Percentiles rank a stretch among this genome's conserved stretches.
Conservation (phyloP, 2,797 vertebrate species). For the Acanthiza pusilla region DNA sequence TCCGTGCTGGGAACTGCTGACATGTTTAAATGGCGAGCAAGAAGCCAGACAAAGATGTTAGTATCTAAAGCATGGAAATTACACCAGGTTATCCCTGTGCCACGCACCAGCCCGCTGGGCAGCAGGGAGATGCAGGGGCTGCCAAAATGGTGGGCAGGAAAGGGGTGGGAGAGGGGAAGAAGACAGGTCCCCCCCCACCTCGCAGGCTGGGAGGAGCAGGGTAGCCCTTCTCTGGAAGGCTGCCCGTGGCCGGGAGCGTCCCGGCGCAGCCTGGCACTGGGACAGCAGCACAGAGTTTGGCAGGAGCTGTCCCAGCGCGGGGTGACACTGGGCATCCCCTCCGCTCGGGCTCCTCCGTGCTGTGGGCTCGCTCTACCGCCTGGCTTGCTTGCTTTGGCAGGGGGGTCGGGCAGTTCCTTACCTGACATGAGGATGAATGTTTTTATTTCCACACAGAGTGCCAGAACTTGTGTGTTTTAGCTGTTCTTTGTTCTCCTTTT, state of each 20-base stretch:
- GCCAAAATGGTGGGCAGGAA: fast-evolving
- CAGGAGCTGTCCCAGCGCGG: not conserved
- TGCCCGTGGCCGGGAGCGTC: not conserved
- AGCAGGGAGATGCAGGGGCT: not conserved
- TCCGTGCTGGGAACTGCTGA: conserved; percentile 48
- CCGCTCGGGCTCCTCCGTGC: not conserved
- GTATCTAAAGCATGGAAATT: not conserved
- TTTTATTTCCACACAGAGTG: conserved; percentile 43
- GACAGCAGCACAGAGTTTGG: not conserved
- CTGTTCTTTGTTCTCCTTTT: conserved; percentile 51
- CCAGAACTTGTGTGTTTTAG: conserved; percentile 44
- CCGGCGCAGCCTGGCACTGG: not conserved
- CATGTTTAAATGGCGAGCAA: conserved; percentile 2
- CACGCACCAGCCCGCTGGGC: fast-evolving
- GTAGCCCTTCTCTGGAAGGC: not conserved
- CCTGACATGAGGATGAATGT: conserved; percentile 54
- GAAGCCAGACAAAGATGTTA: conserved; percentile 25
- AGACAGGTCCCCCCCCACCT: not conserved
- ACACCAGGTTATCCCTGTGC: fast-evolving
- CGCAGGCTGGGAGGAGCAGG: not conserved
- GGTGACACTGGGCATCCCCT: not conserved
- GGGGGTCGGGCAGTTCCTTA: conserved; percentile 17
- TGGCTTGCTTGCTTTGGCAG: conserved; percentile 26
- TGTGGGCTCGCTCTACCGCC: not conserved
- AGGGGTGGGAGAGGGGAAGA: not conserved